phyloP scores from a whole-genome alignment of 2,797 vertebrate genomes.

The Triplophysa yarkandensis region DNA sequence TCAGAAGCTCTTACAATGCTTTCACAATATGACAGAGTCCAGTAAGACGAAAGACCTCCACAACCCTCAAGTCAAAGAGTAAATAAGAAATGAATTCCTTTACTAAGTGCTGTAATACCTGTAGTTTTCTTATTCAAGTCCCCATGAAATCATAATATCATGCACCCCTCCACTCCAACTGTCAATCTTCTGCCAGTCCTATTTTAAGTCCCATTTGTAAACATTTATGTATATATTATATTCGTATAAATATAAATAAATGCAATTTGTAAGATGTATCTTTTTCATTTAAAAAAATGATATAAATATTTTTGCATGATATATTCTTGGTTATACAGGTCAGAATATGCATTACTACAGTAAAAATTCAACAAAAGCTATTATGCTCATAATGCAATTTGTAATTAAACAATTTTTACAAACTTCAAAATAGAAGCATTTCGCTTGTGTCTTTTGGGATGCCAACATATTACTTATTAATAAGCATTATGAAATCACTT shows the following conservation, averaged over 20 bases:
- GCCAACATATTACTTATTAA: neutral
- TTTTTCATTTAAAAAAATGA: too few relatives aligned
- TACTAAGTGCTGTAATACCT: slow-evolving; percentile 60
- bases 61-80: slow-evolving; percentile 65
- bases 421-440: neutral
- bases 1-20: slow-evolving; percentile 75
- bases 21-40: slow-evolving; percentile 69
- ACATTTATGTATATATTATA: too few relatives aligned
- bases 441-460: neutral
- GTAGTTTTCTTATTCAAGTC: neutral
- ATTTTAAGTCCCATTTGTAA: too few relatives aligned
- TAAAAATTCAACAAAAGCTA: neutral
- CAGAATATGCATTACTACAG: too few relatives aligned
- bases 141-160: too few relatives aligned
- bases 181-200: too few relatives aligned
- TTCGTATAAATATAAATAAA: too few relatives aligned
- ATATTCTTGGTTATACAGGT: too few relatives aligned
- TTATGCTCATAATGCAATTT: neutral
- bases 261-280: too few relatives aligned
- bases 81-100: slow-evolving; percentile 76
- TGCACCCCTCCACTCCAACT: too few relatives aligned
- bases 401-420: neutral
- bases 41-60: slow-evolving; percentile 65
- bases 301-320: too few relatives aligned
- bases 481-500: slow-evolving; percentile 19